phyloP scores from a whole-genome alignment of 2,797 vertebrate genomes.

The Eptatretus atami region DNA sequence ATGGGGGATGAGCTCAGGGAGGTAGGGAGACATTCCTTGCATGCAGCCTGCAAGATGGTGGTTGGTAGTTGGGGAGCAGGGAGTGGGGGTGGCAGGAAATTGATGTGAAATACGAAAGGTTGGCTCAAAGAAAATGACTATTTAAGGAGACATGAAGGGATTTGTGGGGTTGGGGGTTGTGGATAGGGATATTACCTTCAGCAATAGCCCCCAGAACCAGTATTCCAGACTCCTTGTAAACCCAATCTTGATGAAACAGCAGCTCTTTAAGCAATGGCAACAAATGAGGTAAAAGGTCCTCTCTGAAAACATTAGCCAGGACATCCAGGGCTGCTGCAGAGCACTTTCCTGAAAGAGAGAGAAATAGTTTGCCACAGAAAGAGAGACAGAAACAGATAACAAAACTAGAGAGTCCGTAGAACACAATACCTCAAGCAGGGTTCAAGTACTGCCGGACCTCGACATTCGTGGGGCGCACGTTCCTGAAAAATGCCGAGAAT shows the following conservation, averaged over 20 bases:
- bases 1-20: slow-evolving; percentile 73
- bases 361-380: slow-evolving; percentile 8
- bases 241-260: slow-evolving; percentile 74
- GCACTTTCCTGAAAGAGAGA: slow-evolving; percentile 38
- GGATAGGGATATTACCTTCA: slow-evolving; percentile 23
- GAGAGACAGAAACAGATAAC: neutral
- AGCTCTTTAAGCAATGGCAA: slow-evolving; percentile 67
- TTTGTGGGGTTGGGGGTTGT: neutral
- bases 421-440: too few species aligned
- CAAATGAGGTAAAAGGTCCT: slow-evolving; percentile 56
- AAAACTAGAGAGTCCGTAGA: neutral
- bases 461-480: too few species aligned
- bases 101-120: neutral
- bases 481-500: too few species aligned
- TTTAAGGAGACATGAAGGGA: neutral
- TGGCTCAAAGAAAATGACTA: neutral
- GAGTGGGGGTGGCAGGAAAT: neutral
- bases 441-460: too few species aligned
- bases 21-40: slow-evolving; percentile 84
- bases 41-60: slow-evolving; percentile 34
- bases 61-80: neutral
- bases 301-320: slow-evolving; percentile 66
- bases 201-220: slow-evolving; percentile 76
- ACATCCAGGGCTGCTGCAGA: slow-evolving; percentile 72
- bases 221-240: slow-evolving; percentile 78